Evolutionary conservation across 2,113 vertebrate genomes (phyloP), one percentile per base, ranked within the genome.

Genomic region (Galbula dea): DNA sequence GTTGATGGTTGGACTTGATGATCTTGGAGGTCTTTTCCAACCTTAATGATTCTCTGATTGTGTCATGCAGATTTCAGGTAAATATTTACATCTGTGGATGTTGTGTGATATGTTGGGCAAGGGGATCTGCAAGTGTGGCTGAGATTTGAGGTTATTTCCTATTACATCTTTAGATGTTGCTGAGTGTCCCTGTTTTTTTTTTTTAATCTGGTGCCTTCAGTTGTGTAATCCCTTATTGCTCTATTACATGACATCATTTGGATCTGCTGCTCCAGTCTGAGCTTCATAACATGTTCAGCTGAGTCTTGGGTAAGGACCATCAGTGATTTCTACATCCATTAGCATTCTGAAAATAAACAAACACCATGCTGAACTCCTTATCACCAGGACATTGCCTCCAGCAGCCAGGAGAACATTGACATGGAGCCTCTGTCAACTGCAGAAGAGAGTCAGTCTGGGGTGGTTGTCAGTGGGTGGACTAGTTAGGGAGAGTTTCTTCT

Each of bases 371-470:
- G 17, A 86, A 83, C 52, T 73, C 65, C 84, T 93, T 86, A 90
- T 96, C 65, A 4, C 55, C 89, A 82, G 80, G 65, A 49, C 2
- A 4, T 19, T 89, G 92, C 89, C 89, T 95, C 43, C 72, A 96
- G 94, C 89, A 90, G 75, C 48, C 90, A 91, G 84, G 91, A 94
- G 86, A 86, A 91, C 63, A 91, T 91, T 91, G 85, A 3, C 88
- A 69, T 55, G 54, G 62, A 92, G 81, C 76, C 0, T 12, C 46
- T 14, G 37, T 43, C 23, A 69, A 34, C 46, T 51, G 71, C 24
- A 19, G 29, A 46, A 36, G 75, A 37, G n/a, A n/a, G n/a, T n/a
- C n/a, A 46, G 73, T 51, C 34, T 79, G 75, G 52, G 7, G 11
- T 30, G 51, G 51, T 49, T 93, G 82, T 48, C 85, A 90, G 86